These are phyloP conservation scores for Platichthys flesus DNA, from an alignment of 2,113 vertebrate species.

Conservation along the genomic window DNA sequence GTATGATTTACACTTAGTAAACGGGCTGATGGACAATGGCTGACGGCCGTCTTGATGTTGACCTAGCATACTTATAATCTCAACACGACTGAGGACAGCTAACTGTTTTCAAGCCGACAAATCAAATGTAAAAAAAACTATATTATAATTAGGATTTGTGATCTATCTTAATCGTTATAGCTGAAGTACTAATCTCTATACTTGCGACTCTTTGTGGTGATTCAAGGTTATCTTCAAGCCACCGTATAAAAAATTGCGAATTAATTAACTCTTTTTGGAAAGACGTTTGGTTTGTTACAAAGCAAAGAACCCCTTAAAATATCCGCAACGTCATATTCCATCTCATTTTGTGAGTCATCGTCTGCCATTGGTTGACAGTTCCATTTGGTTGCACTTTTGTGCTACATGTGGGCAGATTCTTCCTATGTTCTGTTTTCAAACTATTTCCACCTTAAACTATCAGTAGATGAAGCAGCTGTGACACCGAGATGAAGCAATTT, in stretches of 20 bases:
- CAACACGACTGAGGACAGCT: constrained; percentile 13
- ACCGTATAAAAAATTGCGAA: background rate
- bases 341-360: background rate
- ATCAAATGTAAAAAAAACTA: background rate
- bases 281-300: background rate
- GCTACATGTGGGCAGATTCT: background rate
- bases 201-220: background rate
- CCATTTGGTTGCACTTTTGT: background rate
- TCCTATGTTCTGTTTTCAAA: constrained; percentile 16
- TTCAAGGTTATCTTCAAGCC: background rate
- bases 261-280: background rate
- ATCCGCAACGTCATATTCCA: background rate
- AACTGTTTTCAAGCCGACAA: background rate
- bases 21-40: no score
- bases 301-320: background rate
- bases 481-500: constrained; percentile 29
- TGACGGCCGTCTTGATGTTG: no score
- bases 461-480: constrained; percentile 8
- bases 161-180: background rate
- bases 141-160: background rate
- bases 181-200: background rate
- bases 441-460: background rate
- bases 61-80: background rate
- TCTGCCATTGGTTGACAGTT: background rate
- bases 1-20: background rate